Evolutionary conservation across 2,797 vertebrate genomes (phyloP), one percentile per base, ranked within the genome.

Genomic region (Apodemus agrarius): DNA sequence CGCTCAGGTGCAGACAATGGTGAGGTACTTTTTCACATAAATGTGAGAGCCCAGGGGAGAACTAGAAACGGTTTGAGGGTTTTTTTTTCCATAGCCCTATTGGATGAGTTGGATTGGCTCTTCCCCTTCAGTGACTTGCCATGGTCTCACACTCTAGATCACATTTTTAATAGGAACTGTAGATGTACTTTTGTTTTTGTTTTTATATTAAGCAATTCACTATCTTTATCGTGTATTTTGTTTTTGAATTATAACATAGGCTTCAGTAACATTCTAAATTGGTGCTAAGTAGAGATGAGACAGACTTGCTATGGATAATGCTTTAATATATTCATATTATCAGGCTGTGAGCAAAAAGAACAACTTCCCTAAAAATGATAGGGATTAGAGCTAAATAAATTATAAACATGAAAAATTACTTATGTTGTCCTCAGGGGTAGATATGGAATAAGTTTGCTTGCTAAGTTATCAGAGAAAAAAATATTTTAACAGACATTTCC

Each of bases 391-490:
- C 24, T 79, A 94, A 96, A 81, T 83, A 57, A 94, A 95, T 94
- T 95, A 65, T 11, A 91, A 89, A 89, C 69, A 40, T 22, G 63
- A 57, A 82, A 67, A 75, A 78, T 5, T 40, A 11, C 26, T 96
- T n/a, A 19, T 76, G 8, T 59, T 95, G 11, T 97, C 67, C 61
- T 37, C 49, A 72, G 79, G 93, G 43, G 37, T 93, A 85, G 11
- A 75, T 76, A 12, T 90, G 40, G 93, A 96, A 95, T 90, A 21
- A 74, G 4, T 84, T 90, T 52, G 40, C 92, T 96, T 97, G 92
- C 67, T 94, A 81, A 96, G 93, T 91, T 92, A 94, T 79, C 72
- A 86, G 74, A 90, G 67, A 31, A 95, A 96, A 96, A 97, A 79
- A 90, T 94, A 92, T 94, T 90, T 98, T 83, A 95, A 83, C 34